A percentile compares a stretch with the other conserved stretches of the same genome.
Conservation (phyloP, 2,888 invertebrate genomes). For the Ochropleura leucogaster region DNA sequence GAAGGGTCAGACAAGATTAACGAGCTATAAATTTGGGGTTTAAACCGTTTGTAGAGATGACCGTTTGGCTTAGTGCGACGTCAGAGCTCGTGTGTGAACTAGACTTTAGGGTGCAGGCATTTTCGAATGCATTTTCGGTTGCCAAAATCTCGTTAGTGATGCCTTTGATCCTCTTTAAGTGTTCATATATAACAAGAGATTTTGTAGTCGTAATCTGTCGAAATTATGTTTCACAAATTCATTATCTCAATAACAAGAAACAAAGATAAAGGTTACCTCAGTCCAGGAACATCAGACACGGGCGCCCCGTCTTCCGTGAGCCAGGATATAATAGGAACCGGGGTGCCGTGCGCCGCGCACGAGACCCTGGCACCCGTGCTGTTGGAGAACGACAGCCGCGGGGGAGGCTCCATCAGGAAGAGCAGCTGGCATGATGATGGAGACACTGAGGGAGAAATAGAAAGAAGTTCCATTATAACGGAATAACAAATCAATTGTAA, state of each 20-base stretch:
- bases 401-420: slow-evolving; percentile 94
- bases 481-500: background rate
- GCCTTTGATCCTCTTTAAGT: background rate
- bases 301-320: slow-evolving; percentile 93
- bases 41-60: slow-evolving; percentile 66
- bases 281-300: slow-evolving; percentile 93
- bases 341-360: slow-evolving; percentile 94
- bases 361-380: slow-evolving; percentile 94
- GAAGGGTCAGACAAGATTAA: slow-evolving; percentile 81
- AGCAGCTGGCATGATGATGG: slow-evolving; percentile 79
- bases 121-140: slow-evolving; percentile 46
- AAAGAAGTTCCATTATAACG: background rate
- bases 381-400: slow-evolving; percentile 94
- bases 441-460: slow-evolving; percentile 68
- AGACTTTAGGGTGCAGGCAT: background rate
- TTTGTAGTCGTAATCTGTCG: background rate
- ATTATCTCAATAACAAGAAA: background rate
- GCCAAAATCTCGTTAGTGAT: slow-evolving; percentile 4
- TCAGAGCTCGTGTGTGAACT: slow-evolving; percentile 19
- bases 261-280: slow-evolving; percentile 90
- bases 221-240: background rate
- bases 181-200: background rate
- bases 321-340: slow-evolving; percentile 94
- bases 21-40: slow-evolving; percentile 72
- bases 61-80: slow-evolving; percentile 46